Percentiles rank a stretch among this genome's conserved stretches.
phyloP scores from a whole-genome alignment of 2,797 vertebrate genomes.

The Acanthiza pusilla region DNA sequence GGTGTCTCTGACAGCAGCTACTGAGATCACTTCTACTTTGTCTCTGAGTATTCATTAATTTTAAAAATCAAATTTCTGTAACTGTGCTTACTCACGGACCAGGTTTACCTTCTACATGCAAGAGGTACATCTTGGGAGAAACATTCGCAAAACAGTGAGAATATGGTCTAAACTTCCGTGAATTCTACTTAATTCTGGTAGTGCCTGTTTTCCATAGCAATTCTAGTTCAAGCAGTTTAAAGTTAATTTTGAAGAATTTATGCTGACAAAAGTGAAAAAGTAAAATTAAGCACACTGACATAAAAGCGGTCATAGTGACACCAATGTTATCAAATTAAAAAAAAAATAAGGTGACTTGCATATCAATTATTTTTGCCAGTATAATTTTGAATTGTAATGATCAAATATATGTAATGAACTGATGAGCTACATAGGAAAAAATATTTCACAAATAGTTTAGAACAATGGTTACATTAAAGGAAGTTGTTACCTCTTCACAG shows the following conservation, averaged over 20 bases:
- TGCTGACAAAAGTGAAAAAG: neutral
- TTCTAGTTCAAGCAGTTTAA: neutral
- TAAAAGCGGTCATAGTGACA: neutral
- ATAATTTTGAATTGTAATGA: neutral
- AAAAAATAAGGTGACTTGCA: neutral
- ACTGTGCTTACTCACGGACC: neutral
- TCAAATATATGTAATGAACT: neutral
- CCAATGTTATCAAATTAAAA: neutral
- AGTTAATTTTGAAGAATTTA: neutral
- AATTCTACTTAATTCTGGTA: neutral
- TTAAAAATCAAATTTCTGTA: neutral
- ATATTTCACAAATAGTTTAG: neutral
- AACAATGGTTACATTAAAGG: neutral
- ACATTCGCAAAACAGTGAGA: neutral
- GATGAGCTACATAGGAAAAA: neutral
- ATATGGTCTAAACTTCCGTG: neutral
- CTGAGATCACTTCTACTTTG: neutral
- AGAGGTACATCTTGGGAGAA: neutral
- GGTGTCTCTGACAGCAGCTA: neutral
- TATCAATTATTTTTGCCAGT: neutral
- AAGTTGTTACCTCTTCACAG: neutral
- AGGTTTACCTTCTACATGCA: neutral
- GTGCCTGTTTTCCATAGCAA: neutral
- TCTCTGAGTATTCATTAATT: neutral
- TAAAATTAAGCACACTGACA: neutral